Conservation (phyloP, 2,888 invertebrate genomes). For the Hydriomena furcata region DNA sequence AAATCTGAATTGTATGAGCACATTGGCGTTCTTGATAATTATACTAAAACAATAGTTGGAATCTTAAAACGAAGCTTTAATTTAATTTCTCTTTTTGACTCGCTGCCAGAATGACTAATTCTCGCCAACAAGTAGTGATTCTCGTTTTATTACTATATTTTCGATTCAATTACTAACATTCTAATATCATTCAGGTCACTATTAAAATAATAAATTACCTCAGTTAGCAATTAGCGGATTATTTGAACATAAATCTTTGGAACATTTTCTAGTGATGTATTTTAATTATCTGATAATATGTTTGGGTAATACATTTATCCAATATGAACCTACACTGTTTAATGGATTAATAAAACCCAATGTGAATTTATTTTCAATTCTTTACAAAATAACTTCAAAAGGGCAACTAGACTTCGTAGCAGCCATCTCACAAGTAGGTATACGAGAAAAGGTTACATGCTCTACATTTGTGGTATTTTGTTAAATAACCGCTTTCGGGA, state of each 20-base stretch:
- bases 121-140: conserved; percentile 60
- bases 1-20: conserved; percentile 33
- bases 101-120: conserved; percentile 79
- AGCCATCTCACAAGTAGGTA: no score
- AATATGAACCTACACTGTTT: conserved; percentile 1
- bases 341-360: background rate
- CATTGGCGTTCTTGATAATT: conserved; percentile 60
- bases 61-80: conserved; percentile 61
- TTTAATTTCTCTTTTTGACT: conserved; percentile 72
- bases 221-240: conserved; percentile 27
- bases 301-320: conserved; percentile 3
- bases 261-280: conserved; percentile 26
- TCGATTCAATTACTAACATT: conserved; percentile 58
- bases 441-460: no score
- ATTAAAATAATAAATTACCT: conserved; percentile 50
- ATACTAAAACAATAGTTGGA: conserved; percentile 69
- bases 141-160: conserved; percentile 65
- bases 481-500: no score
- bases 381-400: no score
- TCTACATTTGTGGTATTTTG: no score
- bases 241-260: conserved; percentile 21
- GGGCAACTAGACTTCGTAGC: no score
- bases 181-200: conserved; percentile 44
- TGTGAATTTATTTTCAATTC: no score
- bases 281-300: conserved; percentile 22